These are phyloP conservation scores for Phaethornis superciliosus DNA, from an alignment of 2,113 vertebrate genomes.

Conservation along the genomic window DNA sequence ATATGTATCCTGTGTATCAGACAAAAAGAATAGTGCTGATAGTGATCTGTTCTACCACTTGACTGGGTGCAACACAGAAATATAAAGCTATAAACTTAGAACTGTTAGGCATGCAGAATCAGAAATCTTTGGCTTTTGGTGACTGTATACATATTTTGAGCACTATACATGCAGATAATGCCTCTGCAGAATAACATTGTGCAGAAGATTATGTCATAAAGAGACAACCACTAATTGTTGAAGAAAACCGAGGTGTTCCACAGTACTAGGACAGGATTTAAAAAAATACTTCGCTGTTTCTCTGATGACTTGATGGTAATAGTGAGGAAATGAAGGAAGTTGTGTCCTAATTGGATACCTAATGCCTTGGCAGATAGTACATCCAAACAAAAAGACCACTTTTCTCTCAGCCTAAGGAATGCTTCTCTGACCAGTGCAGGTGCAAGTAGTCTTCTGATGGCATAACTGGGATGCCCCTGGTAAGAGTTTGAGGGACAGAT, in stretches of 20 bases:
- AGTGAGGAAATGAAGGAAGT: not conserved
- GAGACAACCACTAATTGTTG: not conserved
- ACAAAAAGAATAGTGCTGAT: not conserved
- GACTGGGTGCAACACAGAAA: not conserved
- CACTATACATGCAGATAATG: not conserved
- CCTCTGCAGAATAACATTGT: not conserved
- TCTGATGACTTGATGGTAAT: not conserved
- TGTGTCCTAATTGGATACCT: not conserved
- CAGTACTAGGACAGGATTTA: not conserved
- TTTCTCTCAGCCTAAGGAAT: not conserved
- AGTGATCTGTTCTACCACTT: not conserved
- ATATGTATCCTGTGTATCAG: not conserved
- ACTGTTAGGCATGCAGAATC: not conserved
- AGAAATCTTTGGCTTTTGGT: not conserved
- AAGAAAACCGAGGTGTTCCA: not conserved
- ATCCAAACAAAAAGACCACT: fast-evolving
- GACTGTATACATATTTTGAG: not conserved
- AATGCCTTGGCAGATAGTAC: not conserved
- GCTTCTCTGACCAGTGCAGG: not conserved
- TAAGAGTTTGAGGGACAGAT: not conserved
- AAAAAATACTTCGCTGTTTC: not conserved
- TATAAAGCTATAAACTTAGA: not conserved
- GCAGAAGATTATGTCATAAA: not conserved
- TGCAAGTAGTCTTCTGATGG: not conserved
- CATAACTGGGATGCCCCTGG: not conserved